Evolutionary conservation across 1,140 invertebrate species (phyloP).

Genomic region (Aphis craccivora): DNA sequence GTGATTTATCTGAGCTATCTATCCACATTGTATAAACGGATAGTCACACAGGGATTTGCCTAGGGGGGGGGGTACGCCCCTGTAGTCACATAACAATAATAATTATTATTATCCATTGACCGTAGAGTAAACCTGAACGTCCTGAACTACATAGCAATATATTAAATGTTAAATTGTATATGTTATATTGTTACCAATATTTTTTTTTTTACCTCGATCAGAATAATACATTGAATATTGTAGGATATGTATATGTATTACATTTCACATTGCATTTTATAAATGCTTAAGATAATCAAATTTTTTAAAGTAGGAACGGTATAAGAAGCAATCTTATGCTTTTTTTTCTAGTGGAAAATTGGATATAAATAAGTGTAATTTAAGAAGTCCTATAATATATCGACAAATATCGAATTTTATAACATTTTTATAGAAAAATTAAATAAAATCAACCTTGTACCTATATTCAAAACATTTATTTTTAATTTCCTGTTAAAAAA

Average conservation of each 20-base stretch:
- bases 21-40: neutral
- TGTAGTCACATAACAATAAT: neutral
- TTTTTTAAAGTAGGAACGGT: too few species aligned
- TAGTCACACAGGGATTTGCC: too few species aligned
- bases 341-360: neutral
- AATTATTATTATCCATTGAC: neutral
- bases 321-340: neutral
- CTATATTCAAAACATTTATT: neutral
- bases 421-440: neutral
- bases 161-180: neutral
- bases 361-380: neutral
- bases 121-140: neutral
- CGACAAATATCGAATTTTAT: neutral
- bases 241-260: too few species aligned
- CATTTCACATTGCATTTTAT: too few species aligned
- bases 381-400: too few species aligned
- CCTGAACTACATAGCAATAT: too few species aligned
- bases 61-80: too few species aligned
- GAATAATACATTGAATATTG: too few species aligned
- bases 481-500: too few species aligned
- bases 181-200: too few species aligned
- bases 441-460: neutral
- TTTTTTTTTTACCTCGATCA: neutral
- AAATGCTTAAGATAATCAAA: too few species aligned
- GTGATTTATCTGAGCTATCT: neutral